A percentile compares a stretch with the other conserved stretches of the same genome.
These are phyloP conservation scores for Rhadinocentrus ornatus DNA, from an alignment of 2,797 vertebrate genomes.

Conservation along the genomic window DNA sequence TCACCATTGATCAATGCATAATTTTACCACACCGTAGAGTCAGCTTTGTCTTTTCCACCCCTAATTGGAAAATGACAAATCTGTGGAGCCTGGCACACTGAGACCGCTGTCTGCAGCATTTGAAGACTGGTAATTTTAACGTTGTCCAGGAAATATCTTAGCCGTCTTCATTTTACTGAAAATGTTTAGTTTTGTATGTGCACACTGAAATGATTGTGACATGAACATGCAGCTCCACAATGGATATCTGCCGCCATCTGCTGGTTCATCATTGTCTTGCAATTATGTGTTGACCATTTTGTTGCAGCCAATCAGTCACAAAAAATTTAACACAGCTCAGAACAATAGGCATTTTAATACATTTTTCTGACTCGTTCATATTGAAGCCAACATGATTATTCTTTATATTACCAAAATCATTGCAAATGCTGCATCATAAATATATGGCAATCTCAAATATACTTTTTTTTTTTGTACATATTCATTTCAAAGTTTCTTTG, in stretches of 20 bases:
- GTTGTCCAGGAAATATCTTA: constrained; percentile 1
- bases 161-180: not conserved
- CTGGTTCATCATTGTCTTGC: constrained; percentile 36
- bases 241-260: constrained; percentile 58
- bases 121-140: not conserved
- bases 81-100: constrained; percentile 1
- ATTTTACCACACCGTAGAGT: constrained; percentile 27
- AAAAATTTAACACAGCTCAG: not conserved
- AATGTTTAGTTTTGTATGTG: no score
- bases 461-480: constrained; percentile 74
- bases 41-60: not conserved
- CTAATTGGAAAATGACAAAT: constrained; percentile 32
- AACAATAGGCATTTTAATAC: constrained; percentile 70
- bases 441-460: constrained; percentile 77
- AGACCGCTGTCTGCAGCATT: not conserved
- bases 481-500: constrained; percentile 72
- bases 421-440: constrained; percentile 73
- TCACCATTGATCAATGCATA: constrained; percentile 40
- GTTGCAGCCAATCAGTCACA: not conserved
- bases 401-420: constrained; percentile 71
- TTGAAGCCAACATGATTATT: constrained; percentile 66
- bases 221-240: not conserved
- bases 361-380: constrained; percentile 66
- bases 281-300: not conserved
- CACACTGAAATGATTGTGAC: not conserved